phyloP scores from a whole-genome alignment of 2,888 invertebrate species.

The Mechanitis messenoides region DNA sequence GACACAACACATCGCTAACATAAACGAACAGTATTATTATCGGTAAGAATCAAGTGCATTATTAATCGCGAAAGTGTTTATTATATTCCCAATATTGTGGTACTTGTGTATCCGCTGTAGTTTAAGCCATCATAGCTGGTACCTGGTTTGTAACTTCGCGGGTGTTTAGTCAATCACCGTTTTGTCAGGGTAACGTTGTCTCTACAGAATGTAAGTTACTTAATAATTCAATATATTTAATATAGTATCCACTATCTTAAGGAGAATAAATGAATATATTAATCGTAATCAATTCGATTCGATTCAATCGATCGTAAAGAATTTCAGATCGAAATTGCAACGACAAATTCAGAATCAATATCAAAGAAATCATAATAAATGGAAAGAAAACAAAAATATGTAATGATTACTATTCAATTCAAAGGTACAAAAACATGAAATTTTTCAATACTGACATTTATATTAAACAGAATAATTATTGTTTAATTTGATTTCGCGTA shows the following conservation, averaged over 20 bases:
- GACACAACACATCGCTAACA: slow-evolving; percentile 64
- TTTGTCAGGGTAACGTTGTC: slow-evolving; percentile 50
- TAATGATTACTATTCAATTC: too few relatives aligned
- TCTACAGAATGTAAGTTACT: slow-evolving; percentile 62
- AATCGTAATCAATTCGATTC: too few relatives aligned
- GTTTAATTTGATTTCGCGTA: too few relatives aligned
- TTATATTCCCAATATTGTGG: slow-evolving; percentile 29
- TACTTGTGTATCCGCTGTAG: slow-evolving; percentile 45
- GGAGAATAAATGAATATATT: too few relatives aligned
- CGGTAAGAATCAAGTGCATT: slow-evolving; percentile 67
- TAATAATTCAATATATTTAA: slow-evolving; percentile 20
- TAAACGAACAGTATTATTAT: slow-evolving; percentile 67
- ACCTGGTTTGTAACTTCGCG: slow-evolving; percentile 47
- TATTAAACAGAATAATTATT: too few relatives aligned
- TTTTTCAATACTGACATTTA: too few relatives aligned
- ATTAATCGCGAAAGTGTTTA: slow-evolving; percentile 54
- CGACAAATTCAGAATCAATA: too few relatives aligned
- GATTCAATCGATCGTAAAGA: too few relatives aligned
- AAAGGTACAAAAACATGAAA: too few relatives aligned
- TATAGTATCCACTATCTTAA: not conserved
- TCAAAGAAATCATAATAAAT: too few relatives aligned
- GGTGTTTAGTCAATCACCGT: slow-evolving; percentile 54
- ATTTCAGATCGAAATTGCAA: too few relatives aligned
- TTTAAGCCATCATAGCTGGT: slow-evolving; percentile 59
- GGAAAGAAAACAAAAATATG: too few relatives aligned